Evolutionary conservation across 1,140 invertebrate genomes (phyloP).

Genomic region (Globodera rostochiensis): DNA sequence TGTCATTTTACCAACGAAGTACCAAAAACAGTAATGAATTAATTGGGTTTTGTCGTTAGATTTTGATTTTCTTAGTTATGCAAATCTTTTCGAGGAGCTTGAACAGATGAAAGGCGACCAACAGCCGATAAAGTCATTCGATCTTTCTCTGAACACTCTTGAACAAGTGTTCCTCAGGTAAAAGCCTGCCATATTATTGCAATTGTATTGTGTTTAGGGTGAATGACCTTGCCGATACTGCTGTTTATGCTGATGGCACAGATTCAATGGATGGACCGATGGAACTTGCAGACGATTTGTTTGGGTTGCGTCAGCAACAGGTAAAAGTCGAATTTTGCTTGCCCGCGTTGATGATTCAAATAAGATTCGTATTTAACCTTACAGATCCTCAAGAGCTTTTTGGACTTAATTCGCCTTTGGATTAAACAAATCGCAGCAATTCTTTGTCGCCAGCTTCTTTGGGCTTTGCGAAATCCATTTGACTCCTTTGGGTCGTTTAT

Average conservation of each 20-base stretch:
- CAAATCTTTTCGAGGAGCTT: conserved; percentile 49
- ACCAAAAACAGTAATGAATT: conserved; percentile 42
- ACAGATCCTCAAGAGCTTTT: not conserved
- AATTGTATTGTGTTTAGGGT: conserved; percentile 29
- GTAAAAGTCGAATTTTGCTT: not conserved
- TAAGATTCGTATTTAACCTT: not conserved
- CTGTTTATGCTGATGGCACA: conserved; percentile 2
- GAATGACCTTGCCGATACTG: conserved; percentile 44
- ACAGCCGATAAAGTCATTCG: conserved; percentile 47
- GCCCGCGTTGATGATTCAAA: too few species aligned
- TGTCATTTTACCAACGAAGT: conserved; percentile 44
- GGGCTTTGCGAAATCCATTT: not conserved
- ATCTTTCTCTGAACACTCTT: conserved; percentile 53
- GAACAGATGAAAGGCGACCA: conserved; percentile 30
- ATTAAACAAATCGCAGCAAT: not conserved
- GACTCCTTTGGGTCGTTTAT: not conserved
- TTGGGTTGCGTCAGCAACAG: conserved; percentile 23
- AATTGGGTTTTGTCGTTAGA: too few species aligned
- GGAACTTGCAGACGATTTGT: conserved; percentile 7
- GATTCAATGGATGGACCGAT: conserved; percentile 11
- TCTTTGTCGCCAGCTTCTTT: not conserved
- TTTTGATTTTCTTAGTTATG: conserved; percentile 29
- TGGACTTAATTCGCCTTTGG: not conserved
- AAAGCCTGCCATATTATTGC: not conserved
- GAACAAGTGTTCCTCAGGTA: conserved; percentile 52